A percentile compares a stretch with the other conserved stretches of the same genome.
Conservation (phyloP, 2,888 invertebrate genomes). For the Drosophila setosimentum region DNA sequence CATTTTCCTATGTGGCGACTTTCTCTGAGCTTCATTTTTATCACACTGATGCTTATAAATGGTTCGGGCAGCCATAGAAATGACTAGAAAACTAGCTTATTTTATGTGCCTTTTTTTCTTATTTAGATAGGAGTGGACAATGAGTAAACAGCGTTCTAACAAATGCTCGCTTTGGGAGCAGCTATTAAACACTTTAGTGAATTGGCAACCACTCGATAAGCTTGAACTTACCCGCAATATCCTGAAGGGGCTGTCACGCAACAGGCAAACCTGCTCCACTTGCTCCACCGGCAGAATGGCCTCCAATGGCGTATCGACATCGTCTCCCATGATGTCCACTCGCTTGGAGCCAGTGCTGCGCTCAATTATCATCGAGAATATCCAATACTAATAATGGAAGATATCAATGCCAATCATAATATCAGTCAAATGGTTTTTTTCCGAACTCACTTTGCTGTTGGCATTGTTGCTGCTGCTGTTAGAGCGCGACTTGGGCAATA, state of each 20-base stretch:
- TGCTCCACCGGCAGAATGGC: slow-evolving; percentile 81
- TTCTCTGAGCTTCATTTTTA: slow-evolving; percentile 7
- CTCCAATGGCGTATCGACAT: slow-evolving; percentile 81
- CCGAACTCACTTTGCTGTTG: slow-evolving; percentile 70
- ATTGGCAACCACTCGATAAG: slow-evolving; percentile 38
- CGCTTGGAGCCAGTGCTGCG: slow-evolving; percentile 76
- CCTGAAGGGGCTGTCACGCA: slow-evolving; percentile 88
- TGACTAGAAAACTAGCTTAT: slow-evolving; percentile 23
- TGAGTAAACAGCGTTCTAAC: slow-evolving; percentile 28
- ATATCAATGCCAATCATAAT: background rate
- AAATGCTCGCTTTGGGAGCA: slow-evolving; percentile 14
- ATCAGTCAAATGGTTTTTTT: background rate
- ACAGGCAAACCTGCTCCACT: slow-evolving; percentile 88
- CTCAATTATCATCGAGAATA: slow-evolving; percentile 84
- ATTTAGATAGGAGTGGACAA: slow-evolving; percentile 18
- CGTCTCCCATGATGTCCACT: slow-evolving; percentile 70
- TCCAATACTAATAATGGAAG: slow-evolving; percentile 74
- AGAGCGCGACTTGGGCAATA: slow-evolving; percentile 67
- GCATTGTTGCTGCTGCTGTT: slow-evolving; percentile 48
- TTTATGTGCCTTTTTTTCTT: background rate
- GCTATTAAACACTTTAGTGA: slow-evolving; percentile 52
- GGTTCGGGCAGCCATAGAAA: slow-evolving; percentile 9
- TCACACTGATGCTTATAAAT: slow-evolving; percentile 10
- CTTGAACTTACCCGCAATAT: slow-evolving; percentile 85
- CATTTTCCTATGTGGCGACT: slow-evolving; percentile 6